Evolutionary conservation across 1,140 invertebrate genomes (phyloP).

Genomic region (Telenomus remus): DNA sequence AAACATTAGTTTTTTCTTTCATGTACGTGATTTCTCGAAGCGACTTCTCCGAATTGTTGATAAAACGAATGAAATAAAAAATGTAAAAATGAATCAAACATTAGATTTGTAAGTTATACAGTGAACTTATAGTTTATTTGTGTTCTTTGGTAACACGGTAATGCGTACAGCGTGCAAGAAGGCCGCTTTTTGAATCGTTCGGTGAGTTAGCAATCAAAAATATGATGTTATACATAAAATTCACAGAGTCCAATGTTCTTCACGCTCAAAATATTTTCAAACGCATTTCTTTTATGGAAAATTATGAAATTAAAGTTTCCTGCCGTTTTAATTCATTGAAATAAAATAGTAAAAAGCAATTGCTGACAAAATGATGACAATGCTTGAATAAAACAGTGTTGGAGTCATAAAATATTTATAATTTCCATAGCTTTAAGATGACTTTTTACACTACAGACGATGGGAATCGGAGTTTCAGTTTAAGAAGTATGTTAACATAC

Average conservation of each 20-base stretch:
- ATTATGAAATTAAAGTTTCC: too few species aligned
- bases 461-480: slow-evolving; percentile 22
- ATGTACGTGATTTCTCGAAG: too few species aligned
- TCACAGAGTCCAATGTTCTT: too few species aligned
- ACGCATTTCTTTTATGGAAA: too few species aligned
- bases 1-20: neutral
- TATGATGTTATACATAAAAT: too few species aligned
- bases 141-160: slow-evolving; percentile 74
- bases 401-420: too few species aligned
- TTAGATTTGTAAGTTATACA: slow-evolving; percentile 53
- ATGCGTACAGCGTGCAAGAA: slow-evolving; percentile 69
- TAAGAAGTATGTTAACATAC: slow-evolving; percentile 17
- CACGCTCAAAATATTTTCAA: too few species aligned
- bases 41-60: neutral
- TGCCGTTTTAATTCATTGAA: too few species aligned
- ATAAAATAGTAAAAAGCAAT: too few species aligned
- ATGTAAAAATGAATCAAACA: slow-evolving; percentile 17
- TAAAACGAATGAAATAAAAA: neutral
- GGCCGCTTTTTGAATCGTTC: slow-evolving; percentile 53
- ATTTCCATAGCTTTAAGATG: slow-evolving; percentile 17
- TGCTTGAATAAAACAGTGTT: too few species aligned
- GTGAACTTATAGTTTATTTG: slow-evolving; percentile 66
- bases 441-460: slow-evolving; percentile 42
- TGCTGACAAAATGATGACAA: too few species aligned
- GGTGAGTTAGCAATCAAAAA: too few species aligned